A percentile compares a stretch with the other conserved stretches of the same genome.
These are phyloP conservation scores for Drosophila dunni DNA, from an alignment of 1,140 invertebrate genomes.

Conservation along the genomic window DNA sequence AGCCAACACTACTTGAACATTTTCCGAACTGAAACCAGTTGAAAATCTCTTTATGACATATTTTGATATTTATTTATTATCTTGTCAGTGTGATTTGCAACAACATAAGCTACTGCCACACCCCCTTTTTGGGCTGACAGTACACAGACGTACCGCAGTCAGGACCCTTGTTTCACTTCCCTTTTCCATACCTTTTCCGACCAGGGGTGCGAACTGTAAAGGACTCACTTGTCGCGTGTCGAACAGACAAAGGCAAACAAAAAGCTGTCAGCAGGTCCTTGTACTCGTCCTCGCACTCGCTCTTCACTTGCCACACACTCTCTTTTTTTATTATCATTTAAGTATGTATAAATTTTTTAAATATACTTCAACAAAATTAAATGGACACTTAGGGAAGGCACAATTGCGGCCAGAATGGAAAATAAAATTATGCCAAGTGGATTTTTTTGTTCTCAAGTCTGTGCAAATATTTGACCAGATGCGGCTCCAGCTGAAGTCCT, in stretches of 20 bases:
- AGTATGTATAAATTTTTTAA: slow-evolving; percentile 56
- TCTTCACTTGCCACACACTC: slow-evolving; percentile 13
- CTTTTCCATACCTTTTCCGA: not conserved
- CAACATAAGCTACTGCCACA: slow-evolving; percentile 61
- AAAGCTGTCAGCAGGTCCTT: slow-evolving; percentile 76
- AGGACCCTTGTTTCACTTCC: slow-evolving; percentile 5
- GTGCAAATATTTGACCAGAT: slow-evolving; percentile 82
- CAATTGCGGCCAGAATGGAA: slow-evolving; percentile 29
- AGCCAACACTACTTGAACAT: not conserved
- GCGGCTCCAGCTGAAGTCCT: slow-evolving; percentile 49
- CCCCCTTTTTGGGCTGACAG: slow-evolving; percentile 17
- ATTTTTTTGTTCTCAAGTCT: slow-evolving; percentile 57
- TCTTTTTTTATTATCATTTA: slow-evolving; percentile 43
- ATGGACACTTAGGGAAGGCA: slow-evolving; percentile 65
- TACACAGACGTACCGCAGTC: slow-evolving; percentile 26
- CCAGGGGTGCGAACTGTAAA: slow-evolving; percentile 35
- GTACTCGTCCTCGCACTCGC: not conserved
- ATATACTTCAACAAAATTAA: slow-evolving; percentile 77
- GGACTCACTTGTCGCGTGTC: slow-evolving; percentile 71
- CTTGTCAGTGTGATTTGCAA: slow-evolving; percentile 77
- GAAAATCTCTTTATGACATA: slow-evolving; percentile 81
- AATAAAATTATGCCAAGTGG: slow-evolving; percentile 75
- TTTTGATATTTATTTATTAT: slow-evolving; percentile 84
- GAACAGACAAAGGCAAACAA: slow-evolving; percentile 57
- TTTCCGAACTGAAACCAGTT: slow-evolving; percentile 10